A percentile compares a stretch with the other conserved stretches of the same genome.
Conservation (phyloP, 2,888 invertebrate genomes). For the Lasioglossum leucozonium region DNA sequence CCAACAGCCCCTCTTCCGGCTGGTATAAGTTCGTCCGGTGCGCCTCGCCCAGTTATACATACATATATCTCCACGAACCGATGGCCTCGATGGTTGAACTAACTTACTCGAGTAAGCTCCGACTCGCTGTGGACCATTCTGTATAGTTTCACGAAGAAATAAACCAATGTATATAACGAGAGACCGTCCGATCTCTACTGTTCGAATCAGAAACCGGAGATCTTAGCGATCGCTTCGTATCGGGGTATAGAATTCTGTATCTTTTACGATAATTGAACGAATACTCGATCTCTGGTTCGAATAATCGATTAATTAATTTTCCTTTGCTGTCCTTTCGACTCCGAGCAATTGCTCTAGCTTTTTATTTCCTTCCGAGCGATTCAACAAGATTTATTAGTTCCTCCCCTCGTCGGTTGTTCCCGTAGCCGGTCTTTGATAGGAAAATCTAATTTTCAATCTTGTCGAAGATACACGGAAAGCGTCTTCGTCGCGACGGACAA, state of each 20-base stretch:
- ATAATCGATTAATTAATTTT: background rate
- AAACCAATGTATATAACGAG: constrained; percentile 64
- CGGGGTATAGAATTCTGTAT: background rate
- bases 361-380: background rate
- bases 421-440: constrained; percentile 27
- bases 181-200: background rate
- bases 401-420: background rate
- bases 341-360: background rate
- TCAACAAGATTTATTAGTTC: constrained; percentile 11
- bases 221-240: background rate
- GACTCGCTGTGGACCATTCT: constrained; percentile 67
- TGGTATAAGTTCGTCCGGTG: constrained; percentile 41
- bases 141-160: constrained; percentile 70
- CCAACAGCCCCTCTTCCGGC: constrained; percentile 42
- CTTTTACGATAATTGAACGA: background rate
- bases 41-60: constrained; percentile 40
- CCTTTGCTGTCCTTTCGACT: background rate
- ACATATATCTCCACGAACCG: constrained; percentile 32
- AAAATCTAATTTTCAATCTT: constrained; percentile 60
- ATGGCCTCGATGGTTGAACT: constrained; percentile 51
- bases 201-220: background rate
- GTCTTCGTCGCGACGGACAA: constrained; percentile 54
- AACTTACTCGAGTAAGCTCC: constrained; percentile 61
- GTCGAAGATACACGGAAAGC: constrained; percentile 65
- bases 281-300: background rate